These are phyloP conservation scores for Hipposideros armiger DNA, from an alignment of 2,113 vertebrate genomes.

Conservation along the genomic window DNA sequence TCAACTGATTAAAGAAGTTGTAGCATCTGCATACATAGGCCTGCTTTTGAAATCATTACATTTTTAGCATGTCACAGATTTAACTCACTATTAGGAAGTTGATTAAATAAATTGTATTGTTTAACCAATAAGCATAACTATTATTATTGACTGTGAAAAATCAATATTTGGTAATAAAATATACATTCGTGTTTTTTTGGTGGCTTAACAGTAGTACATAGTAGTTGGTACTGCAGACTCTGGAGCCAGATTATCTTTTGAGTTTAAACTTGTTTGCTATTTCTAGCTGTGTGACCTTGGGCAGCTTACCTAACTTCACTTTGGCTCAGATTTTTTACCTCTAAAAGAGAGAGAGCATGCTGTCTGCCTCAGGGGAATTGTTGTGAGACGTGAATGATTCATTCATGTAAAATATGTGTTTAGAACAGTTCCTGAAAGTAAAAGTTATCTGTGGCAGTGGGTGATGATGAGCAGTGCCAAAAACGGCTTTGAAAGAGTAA, in stretches of 20 bases:
- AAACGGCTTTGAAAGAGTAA: neutral
- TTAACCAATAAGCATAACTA: neutral
- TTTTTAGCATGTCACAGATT: neutral
- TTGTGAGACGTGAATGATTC: neutral
- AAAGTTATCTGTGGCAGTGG: neutral
- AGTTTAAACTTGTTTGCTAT: neutral
- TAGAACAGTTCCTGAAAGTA: slow-evolving; percentile 15
- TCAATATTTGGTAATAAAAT: neutral
- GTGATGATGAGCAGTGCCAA: neutral
- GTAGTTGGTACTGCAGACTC: neutral
- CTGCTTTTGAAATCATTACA: slow-evolving; percentile 17
- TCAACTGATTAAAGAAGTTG: neutral
- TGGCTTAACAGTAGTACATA: neutral
- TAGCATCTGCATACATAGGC: neutral
- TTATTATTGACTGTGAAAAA: slow-evolving; percentile 47
- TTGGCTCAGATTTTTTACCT: neutral
- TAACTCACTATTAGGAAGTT: neutral
- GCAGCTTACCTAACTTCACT: neutral
- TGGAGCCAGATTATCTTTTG: slow-evolving; percentile 1
- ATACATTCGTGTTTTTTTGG: neutral
- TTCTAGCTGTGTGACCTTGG: neutral
- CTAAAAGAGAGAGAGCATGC: neutral
- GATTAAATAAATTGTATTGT: slow-evolving; percentile 19
- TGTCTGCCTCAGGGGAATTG: neutral
- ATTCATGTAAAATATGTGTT: neutral